Percentiles rank a stretch among this genome's conserved stretches.
These are phyloP conservation scores for Entomobrya proxima DNA, from an alignment of 2,888 invertebrate genomes.

Conservation along the genomic window DNA sequence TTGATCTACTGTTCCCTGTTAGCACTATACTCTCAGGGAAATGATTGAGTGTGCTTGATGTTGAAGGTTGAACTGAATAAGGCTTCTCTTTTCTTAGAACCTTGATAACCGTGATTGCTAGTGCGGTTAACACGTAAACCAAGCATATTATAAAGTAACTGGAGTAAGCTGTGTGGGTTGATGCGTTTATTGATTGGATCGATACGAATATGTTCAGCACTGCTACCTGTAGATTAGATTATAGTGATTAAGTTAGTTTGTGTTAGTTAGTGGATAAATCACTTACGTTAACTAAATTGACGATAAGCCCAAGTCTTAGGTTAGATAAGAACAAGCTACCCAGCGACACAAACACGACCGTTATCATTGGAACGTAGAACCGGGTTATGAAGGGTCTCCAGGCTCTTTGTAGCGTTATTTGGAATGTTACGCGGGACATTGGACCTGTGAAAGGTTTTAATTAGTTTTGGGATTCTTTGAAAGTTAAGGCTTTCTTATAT, in stretches of 20 bases:
- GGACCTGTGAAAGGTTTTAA: background rate
- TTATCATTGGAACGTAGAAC: conserved; percentile 51
- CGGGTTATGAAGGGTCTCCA: conserved; percentile 52
- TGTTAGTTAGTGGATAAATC: background rate
- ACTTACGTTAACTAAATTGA: conserved; percentile 57
- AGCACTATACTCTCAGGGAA: background rate
- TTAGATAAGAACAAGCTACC: conserved; percentile 35
- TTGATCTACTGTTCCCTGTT: background rate
- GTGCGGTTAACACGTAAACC: conserved; percentile 31
- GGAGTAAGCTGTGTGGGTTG: conserved; percentile 45
- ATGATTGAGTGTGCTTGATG: background rate
- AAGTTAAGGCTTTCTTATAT: background rate
- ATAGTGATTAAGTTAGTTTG: background rate
- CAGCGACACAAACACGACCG: conserved; percentile 53
- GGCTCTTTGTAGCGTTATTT: conserved; percentile 41
- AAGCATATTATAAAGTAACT: conserved; percentile 47
- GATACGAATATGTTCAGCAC: conserved; percentile 60
- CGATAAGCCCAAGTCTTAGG: conserved; percentile 5
- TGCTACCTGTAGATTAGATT: conserved; percentile 45
- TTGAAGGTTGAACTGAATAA: background rate
- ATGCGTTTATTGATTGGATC: conserved; percentile 7
- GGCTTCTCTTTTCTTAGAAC: background rate
- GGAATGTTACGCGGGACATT: conserved; percentile 18
- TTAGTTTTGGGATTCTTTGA: background rate
- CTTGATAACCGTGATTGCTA: background rate